Evolutionary conservation across 2,113 vertebrate species (phyloP).

Genomic region (Eulemur macaco): DNA sequence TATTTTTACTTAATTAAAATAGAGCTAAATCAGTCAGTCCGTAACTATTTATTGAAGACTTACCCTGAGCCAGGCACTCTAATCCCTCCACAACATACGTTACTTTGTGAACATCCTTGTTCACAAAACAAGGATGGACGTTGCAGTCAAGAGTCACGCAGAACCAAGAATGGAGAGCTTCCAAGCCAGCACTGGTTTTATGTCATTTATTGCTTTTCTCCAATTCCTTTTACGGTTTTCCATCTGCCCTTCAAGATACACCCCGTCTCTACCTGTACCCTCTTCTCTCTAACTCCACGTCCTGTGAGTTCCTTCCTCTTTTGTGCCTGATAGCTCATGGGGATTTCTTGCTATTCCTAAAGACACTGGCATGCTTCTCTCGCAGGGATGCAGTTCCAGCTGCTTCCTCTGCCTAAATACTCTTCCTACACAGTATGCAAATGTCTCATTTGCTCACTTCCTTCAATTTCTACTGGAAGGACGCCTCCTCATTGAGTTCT

Average conservation of each 20-base stretch:
- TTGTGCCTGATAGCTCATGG: no score
- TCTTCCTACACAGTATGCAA: neutral
- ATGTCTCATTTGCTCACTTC: neutral
- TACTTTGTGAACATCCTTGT: neutral
- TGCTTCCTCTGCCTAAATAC: neutral
- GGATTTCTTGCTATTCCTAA: neutral
- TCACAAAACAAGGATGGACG: neutral
- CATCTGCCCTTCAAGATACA: neutral
- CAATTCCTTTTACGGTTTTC: neutral
- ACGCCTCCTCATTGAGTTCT: neutral
- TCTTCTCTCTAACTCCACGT: neutral
- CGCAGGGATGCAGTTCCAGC: neutral
- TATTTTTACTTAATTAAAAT: neutral
- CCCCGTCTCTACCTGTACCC: neutral
- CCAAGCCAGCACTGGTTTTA: neutral
- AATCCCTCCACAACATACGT: neutral
- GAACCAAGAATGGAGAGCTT: neutral
- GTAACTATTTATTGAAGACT: neutral
- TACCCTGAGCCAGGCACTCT: neutral
- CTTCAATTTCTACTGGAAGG: neutral
- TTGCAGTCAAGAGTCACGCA: neutral
- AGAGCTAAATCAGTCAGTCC: neutral
- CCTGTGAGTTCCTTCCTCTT: neutral
- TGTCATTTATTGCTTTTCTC: neutral
- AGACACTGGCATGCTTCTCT: fast-evolving